Percentiles rank a stretch among this genome's conserved stretches.
These are phyloP conservation scores for Drosophila orena DNA, from an alignment of 1,140 invertebrate species.

Conservation along the genomic window DNA sequence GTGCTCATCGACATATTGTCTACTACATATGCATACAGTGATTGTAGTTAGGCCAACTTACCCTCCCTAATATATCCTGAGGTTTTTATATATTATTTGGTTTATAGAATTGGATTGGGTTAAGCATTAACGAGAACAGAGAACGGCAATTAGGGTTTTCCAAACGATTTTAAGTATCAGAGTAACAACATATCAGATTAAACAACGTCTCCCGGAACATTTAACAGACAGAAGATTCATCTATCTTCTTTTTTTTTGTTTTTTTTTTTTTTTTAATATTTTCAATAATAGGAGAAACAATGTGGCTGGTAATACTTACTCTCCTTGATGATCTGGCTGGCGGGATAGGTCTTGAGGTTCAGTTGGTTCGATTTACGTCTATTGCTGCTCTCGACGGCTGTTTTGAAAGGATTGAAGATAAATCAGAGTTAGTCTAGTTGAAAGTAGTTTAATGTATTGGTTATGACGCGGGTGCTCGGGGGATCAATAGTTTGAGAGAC, in stretches of 20 bases:
- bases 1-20: slow-evolving; percentile 29
- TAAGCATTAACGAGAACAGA: slow-evolving; percentile 71
- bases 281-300: slow-evolving; percentile 5
- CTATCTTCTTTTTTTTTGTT: neutral
- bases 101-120: slow-evolving; percentile 51
- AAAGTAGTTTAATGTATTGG: neutral
- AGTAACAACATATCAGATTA: neutral
- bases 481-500: neutral
- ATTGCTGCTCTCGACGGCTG: slow-evolving; percentile 18
- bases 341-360: slow-evolving; percentile 90
- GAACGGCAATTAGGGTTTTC: slow-evolving; percentile 37
- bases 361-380: slow-evolving; percentile 43
- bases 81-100: slow-evolving; percentile 57
- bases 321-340: slow-evolving; percentile 91
- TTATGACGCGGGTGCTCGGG: neutral
- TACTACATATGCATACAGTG: slow-evolving; percentile 45
- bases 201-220: neutral
- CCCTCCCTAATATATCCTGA: slow-evolving; percentile 85
- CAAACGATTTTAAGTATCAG: slow-evolving; percentile 7
- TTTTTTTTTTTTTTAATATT: neutral
- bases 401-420: neutral
- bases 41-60: slow-evolving; percentile 81
- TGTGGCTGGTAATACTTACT: slow-evolving; percentile 87
- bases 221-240: neutral
- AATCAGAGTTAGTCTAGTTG: neutral